A percentile compares a stretch with the other conserved stretches of the same genome.
Evolutionary conservation across 2,113 vertebrate species (phyloP).

Genomic region (Candoia aspera): DNA sequence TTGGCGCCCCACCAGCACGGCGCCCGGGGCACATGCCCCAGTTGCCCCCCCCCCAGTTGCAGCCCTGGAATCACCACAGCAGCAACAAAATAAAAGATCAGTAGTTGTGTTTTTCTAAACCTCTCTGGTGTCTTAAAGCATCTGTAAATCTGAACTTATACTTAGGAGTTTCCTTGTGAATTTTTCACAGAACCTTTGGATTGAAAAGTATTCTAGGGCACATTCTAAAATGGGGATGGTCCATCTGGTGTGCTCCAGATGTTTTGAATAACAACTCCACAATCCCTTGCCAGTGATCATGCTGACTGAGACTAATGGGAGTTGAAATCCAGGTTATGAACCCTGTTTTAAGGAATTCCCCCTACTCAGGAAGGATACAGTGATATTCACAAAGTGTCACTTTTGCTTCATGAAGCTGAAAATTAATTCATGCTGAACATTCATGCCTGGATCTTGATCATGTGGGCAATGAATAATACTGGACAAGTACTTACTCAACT

Average conservation of each 20-base stretch:
- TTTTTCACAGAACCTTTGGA: not conserved
- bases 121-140: not conserved
- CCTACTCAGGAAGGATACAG: not conserved
- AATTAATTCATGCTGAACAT: not conserved
- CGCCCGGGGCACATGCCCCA: too few relatives aligned
- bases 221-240: not conserved
- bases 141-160: not conserved
- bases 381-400: not conserved
- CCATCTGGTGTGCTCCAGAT: not conserved
- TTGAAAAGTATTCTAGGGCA: not conserved
- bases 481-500: not conserved
- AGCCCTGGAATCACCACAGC: too few relatives aligned
- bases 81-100: not conserved
- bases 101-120: not conserved
- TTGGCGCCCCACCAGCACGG: too few relatives aligned
- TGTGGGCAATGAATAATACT: not conserved
- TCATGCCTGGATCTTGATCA: not conserved
- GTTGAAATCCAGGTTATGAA: not conserved
- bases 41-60: too few relatives aligned
- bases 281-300: not conserved
- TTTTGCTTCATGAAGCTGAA: not conserved
- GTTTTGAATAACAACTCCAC: not conserved
- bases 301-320: not conserved
- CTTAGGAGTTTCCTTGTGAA: not conserved
- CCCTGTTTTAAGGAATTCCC: not conserved